phyloP scores from a whole-genome alignment of 2,888 invertebrate species.

The Mythimna vitellina region DNA sequence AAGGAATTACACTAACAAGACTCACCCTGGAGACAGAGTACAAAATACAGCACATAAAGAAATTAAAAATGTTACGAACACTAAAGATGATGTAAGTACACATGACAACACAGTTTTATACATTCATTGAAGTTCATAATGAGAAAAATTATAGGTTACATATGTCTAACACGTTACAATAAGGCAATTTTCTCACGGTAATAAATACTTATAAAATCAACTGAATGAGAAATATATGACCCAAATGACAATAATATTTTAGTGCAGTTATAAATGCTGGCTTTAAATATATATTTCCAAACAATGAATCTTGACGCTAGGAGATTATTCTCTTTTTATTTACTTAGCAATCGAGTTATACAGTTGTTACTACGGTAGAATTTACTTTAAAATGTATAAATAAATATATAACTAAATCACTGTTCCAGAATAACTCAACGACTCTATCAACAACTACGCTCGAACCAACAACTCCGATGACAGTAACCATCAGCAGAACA shows the following conservation, averaged over 20 bases:
- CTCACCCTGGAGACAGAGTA: slow-evolving; percentile 65
- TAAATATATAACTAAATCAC: background rate
- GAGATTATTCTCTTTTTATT: background rate
- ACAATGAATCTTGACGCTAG: background rate
- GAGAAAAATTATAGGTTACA: background rate
- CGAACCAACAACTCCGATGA: slow-evolving; percentile 50
- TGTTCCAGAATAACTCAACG: slow-evolving; percentile 74
- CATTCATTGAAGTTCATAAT: background rate
- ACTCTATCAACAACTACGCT: slow-evolving; percentile 62
- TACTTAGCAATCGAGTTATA: background rate
- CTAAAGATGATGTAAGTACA: slow-evolving; percentile 72
- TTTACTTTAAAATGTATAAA: background rate
- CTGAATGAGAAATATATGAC: background rate
- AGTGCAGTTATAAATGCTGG: background rate
- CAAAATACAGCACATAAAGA: slow-evolving; percentile 64
- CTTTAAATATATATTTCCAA: background rate
- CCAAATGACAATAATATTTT: background rate
- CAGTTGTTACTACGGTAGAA: background rate
- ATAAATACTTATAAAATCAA: background rate
- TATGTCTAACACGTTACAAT: background rate
- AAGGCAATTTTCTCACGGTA: background rate
- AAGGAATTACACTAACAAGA: slow-evolving; percentile 68
- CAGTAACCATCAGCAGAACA: slow-evolving; percentile 37
- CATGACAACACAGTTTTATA: background rate
- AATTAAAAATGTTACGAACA: slow-evolving; percentile 64